Conservation (phyloP, 2,888 invertebrate genomes). For the Homarus gammarus region DNA sequence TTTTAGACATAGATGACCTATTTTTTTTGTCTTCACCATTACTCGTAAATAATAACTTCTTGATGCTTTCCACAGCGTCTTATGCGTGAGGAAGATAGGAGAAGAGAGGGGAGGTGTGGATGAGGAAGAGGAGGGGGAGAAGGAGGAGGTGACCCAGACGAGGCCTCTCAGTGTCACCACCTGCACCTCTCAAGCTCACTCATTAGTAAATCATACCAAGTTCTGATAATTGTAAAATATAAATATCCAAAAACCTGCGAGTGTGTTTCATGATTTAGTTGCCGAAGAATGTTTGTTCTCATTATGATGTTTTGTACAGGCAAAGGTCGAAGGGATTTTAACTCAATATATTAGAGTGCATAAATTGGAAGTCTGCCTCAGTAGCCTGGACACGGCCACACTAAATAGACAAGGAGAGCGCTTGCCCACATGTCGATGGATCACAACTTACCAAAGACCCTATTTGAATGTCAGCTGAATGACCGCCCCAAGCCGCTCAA, state of each 20-base stretch:
- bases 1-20: too few species aligned
- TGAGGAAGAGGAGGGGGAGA: too few species aligned
- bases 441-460: neutral
- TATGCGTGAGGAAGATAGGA: too few species aligned
- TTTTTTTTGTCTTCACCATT: too few species aligned
- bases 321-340: neutral
- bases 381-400: neutral
- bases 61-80: too few species aligned
- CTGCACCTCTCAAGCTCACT: neutral
- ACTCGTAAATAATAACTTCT: too few species aligned
- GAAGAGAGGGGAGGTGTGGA: too few species aligned
- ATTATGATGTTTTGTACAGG: neutral
- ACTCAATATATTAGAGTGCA: neutral
- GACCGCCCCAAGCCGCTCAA: neutral
- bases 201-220: neutral
- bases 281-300: conserved; percentile 4
- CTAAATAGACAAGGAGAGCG: conserved; percentile 8
- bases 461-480: conserved; percentile 16
- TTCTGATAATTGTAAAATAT: too few species aligned
- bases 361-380: neutral
- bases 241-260: too few species aligned
- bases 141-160: too few species aligned
- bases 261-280: neutral
- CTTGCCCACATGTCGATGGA: neutral
- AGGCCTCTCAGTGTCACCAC: too few species aligned